phyloP scores from a whole-genome alignment of 2,888 invertebrate genomes.

The Operophtera brumata region DNA sequence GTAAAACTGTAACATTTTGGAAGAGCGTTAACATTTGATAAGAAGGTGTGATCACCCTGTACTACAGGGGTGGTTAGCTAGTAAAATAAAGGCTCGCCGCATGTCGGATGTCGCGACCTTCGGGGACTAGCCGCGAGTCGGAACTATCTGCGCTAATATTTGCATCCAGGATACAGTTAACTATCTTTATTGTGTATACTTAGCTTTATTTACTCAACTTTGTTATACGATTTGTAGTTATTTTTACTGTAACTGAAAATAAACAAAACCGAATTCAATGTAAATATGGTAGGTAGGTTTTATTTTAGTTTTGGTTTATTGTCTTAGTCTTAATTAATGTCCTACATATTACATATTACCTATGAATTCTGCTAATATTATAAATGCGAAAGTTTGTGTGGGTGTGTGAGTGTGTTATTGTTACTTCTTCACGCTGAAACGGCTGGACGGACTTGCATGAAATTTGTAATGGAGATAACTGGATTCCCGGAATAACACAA shows the following conservation, averaged over 20 bases:
- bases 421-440: too few species aligned
- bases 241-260: background rate
- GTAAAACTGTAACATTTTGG: too few species aligned
- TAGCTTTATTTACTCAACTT: conserved; percentile 8
- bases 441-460: too few species aligned
- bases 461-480: too few species aligned
- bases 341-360: too few species aligned
- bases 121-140: conserved; percentile 60
- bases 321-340: too few species aligned
- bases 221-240: background rate
- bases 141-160: conserved; percentile 75
- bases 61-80: conserved; percentile 49
- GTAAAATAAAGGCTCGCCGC: conserved; percentile 73
- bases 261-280: background rate
- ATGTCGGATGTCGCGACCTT: conserved; percentile 75
- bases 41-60: conserved; percentile 43
- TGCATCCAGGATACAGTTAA: conserved; percentile 52
- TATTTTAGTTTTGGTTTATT: too few species aligned
- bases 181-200: conserved; percentile 33
- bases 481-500: too few species aligned
- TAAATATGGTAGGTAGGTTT: too few species aligned
- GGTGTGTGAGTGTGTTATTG: too few species aligned
- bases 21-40: background rate
- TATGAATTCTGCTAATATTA: too few species aligned
- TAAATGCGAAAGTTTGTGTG: too few species aligned